A percentile compares a stretch with the other conserved stretches of the same genome.
Evolutionary conservation across 2,113 vertebrate genomes (phyloP).

Genomic region (Polypterus senegalus): DNA sequence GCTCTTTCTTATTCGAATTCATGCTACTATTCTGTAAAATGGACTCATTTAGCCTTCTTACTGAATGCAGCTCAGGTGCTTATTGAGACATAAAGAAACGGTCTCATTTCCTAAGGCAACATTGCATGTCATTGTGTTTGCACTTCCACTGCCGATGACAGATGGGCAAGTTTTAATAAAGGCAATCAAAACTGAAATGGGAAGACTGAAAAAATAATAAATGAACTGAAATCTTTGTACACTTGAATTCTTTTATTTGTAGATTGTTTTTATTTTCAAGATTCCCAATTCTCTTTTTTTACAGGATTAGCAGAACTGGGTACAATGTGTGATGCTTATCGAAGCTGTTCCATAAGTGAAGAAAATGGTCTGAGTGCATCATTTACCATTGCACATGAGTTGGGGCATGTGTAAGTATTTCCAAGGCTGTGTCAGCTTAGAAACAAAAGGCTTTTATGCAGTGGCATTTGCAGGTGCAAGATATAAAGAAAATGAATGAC

Average conservation of each 20-base stretch:
- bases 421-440: conserved; percentile 6
- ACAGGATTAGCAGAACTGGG: conserved; percentile 87
- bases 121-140: not conserved
- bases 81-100: too few species aligned
- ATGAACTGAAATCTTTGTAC: not conserved
- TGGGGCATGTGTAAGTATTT: conserved; percentile 89
- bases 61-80: too few species aligned
- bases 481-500: conserved; percentile 28
- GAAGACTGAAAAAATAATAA: too few species aligned
- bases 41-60: too few species aligned
- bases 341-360: conserved; percentile 94
- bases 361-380: conserved; percentile 91
- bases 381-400: conserved; percentile 91
- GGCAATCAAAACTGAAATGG: too few species aligned
- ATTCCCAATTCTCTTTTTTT: conserved; percentile 26
- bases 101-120: not conserved
- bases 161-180: not conserved
- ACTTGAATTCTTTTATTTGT: not conserved
- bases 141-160: not conserved
- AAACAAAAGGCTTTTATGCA: conserved; percentile 49
- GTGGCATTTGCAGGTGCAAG: conserved; percentile 46
- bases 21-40: too few species aligned
- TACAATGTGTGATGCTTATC: conserved; percentile 81
- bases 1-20: too few species aligned
- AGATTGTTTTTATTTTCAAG: not conserved